phyloP scores from a whole-genome alignment of 1,140 invertebrate genomes.

The Magallana ariakensis region DNA sequence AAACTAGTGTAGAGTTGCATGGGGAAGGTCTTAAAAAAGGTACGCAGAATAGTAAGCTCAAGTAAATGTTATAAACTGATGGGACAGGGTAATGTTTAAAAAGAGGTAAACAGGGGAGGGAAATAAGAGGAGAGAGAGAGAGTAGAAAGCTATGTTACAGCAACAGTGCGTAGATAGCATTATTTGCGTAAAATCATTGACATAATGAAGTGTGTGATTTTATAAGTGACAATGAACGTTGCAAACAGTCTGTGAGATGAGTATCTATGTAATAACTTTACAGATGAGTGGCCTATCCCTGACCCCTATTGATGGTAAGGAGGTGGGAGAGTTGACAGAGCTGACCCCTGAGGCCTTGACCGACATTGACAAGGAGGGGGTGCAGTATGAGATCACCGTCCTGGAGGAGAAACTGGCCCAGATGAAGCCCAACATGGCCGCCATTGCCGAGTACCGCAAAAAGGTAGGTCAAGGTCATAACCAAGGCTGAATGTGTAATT shows the following conservation, averaged over 20 bases:
- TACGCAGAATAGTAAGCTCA: no score
- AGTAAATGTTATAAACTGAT: not conserved
- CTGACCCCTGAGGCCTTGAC: constrained; percentile 87
- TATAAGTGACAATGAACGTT: no score
- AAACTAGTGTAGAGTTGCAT: no score
- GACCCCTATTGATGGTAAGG: constrained; percentile 80
- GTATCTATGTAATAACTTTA: not conserved
- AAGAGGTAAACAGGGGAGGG: no score
- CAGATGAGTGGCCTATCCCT: constrained; percentile 85
- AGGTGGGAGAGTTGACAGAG: constrained; percentile 80
- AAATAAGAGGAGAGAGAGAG: no score
- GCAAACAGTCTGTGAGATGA: no score
- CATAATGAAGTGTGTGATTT: no score
- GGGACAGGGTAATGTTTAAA: not conserved
- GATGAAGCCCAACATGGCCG: constrained; percentile 89
- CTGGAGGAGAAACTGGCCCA: constrained; percentile 86
- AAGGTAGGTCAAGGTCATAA: constrained; percentile 79
- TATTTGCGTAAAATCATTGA: no score
- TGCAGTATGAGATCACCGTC: constrained; percentile 84
- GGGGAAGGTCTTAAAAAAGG: no score
- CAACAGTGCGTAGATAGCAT: no score
- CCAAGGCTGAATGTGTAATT: no score
- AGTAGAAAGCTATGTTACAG: no score
- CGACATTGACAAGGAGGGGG: constrained; percentile 82
- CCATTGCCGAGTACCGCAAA: constrained; percentile 87